phyloP scores from a whole-genome alignment of 2,888 invertebrate species.

The Coenonympha glycerion region DNA sequence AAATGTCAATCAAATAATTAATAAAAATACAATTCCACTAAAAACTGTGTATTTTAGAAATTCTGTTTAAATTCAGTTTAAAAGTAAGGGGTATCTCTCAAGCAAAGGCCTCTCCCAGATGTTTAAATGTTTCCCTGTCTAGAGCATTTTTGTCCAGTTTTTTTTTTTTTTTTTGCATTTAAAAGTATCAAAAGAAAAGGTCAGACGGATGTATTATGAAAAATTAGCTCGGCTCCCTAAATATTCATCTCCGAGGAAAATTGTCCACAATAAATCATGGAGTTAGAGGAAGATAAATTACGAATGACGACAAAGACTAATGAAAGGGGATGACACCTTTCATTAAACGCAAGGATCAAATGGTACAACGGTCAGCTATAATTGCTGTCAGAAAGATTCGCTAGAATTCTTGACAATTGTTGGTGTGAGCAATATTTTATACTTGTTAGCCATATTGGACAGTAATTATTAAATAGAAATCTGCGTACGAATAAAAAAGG shows the following conservation, averaged over 20 bases:
- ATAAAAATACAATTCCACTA: too few relatives aligned
- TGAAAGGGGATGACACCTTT: constrained; percentile 27
- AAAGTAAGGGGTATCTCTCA: too few relatives aligned
- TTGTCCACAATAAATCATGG: constrained; percentile 27
- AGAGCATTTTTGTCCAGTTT: too few relatives aligned
- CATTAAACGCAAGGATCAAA: constrained; percentile 24
- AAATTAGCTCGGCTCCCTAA: not conserved
- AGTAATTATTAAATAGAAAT: too few relatives aligned
- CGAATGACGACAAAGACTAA: constrained; percentile 28
- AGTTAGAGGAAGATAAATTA: constrained; percentile 30
- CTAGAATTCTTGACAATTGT: constrained; percentile 4
- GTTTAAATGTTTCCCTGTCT: too few relatives aligned
- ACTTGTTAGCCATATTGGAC: too few relatives aligned
- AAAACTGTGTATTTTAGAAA: too few relatives aligned
- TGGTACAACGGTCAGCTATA: constrained; percentile 18
- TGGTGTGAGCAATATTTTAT: not conserved
- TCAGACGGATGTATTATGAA: not conserved
- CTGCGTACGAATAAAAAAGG: too few relatives aligned
- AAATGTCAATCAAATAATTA: too few relatives aligned
- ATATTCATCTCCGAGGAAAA: constrained; percentile 12
- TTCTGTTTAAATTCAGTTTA: too few relatives aligned
- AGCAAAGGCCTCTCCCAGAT: too few relatives aligned
- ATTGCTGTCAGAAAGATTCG: constrained; percentile 18
- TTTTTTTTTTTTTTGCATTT: too few relatives aligned
- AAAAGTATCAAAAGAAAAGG: not conserved